Evolutionary conservation across 1,140 invertebrate species (phyloP).

Genomic region (Lucilia cuprina): DNA sequence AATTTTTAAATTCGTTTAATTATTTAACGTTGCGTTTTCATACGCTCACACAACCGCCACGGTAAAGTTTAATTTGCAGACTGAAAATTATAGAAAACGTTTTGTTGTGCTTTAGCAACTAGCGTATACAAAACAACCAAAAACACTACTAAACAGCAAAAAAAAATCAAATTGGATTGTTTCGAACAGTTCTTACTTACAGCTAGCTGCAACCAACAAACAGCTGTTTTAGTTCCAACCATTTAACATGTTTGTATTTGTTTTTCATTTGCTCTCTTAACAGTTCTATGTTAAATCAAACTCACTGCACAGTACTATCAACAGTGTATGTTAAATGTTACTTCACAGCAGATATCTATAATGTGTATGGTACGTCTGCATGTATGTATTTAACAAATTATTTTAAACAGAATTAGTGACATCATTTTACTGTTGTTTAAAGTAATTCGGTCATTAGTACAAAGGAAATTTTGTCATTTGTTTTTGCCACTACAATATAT

Average conservation of each 20-base stretch:
- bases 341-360: background rate
- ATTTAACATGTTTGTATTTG: background rate
- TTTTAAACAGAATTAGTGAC: slow-evolving; percentile 16
- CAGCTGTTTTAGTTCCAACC: background rate
- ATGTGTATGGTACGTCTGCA: too few species aligned
- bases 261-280: background rate
- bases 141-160: too few species aligned
- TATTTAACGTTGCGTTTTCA: background rate
- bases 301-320: background rate
- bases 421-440: background rate
- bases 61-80: slow-evolving; percentile 37
- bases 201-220: background rate
- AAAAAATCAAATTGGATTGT: background rate
- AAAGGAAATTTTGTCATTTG: too few species aligned
- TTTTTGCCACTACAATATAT: too few species aligned
- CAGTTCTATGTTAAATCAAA: background rate
- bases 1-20: slow-evolving; percentile 23
- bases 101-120: background rate
- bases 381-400: background rate
- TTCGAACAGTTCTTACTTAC: background rate
- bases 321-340: background rate
- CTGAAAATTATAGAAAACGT: slow-evolving; percentile 12
- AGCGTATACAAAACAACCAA: background rate
- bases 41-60: slow-evolving; percentile 26
- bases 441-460: too few species aligned